Conservation (phyloP, 2,888 invertebrate genomes). For the Nephrotoma appendiculata region DNA sequence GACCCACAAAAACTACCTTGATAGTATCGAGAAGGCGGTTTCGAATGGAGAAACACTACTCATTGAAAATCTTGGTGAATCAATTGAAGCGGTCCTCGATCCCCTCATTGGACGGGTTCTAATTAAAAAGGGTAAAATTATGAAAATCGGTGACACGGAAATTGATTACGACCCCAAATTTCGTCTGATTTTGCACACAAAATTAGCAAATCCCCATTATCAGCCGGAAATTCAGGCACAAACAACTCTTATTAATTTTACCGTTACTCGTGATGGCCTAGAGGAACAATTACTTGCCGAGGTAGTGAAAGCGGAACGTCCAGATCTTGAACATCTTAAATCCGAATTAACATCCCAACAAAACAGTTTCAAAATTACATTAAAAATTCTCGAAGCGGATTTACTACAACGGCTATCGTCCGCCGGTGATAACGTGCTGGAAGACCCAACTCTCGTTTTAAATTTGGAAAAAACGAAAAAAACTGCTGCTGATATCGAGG, state of each 20-base stretch:
- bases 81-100: constrained; percentile 79
- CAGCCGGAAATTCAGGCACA: constrained; percentile 96
- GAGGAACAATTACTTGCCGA: constrained; percentile 89
- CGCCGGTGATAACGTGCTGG: constrained; percentile 82
- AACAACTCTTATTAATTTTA: constrained; percentile 89
- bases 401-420: constrained; percentile 72
- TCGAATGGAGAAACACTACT: constrained; percentile 60
- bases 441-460: constrained; percentile 77
- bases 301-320: constrained; percentile 85
- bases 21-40: constrained; percentile 62
- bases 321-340: constrained; percentile 74
- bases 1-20: constrained; percentile 69
- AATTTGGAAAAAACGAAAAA: constrained; percentile 88
- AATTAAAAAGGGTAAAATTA: constrained; percentile 69
- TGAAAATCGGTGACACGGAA: constrained; percentile 84
- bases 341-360: constrained; percentile 78
- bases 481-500: constrained; percentile 79
- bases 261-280: constrained; percentile 83
- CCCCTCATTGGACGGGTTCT: constrained; percentile 75
- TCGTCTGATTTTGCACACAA: constrained; percentile 77
- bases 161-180: constrained; percentile 76
- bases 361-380: constrained; percentile 84
- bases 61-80: constrained; percentile 82
- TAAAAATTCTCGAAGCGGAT: constrained; percentile 86
- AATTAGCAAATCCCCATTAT: constrained; percentile 89